A percentile compares a stretch with the other conserved stretches of the same genome.
These are phyloP conservation scores for Diarsia dahlii DNA, from an alignment of 2,888 invertebrate genomes.

Conservation along the genomic window DNA sequence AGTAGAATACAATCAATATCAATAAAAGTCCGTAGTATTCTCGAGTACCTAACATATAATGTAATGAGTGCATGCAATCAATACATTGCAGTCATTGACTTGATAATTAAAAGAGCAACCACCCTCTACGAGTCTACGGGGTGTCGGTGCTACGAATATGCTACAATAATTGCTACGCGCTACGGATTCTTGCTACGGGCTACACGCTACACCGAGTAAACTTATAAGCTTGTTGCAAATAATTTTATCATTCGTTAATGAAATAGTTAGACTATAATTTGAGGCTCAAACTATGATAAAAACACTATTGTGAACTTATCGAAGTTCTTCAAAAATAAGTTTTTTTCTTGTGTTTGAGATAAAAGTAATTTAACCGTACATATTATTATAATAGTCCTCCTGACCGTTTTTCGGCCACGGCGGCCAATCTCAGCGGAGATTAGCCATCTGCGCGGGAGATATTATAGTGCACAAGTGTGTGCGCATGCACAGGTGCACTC, in stretches of 20 bases:
- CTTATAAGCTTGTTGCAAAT: not conserved
- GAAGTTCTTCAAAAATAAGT: not conserved
- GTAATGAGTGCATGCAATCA: not conserved
- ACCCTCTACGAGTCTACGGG: not conserved
- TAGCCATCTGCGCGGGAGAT: too few relatives aligned
- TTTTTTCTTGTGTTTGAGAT: too few relatives aligned
- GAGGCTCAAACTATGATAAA: not conserved
- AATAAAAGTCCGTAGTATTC: not conserved
- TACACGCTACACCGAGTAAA: not conserved
- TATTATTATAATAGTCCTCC: too few relatives aligned
- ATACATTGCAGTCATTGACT: conserved; percentile 1
- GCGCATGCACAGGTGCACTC: too few relatives aligned
- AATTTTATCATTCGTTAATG: not conserved
- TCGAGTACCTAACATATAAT: not conserved
- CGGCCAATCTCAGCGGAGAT: too few relatives aligned
- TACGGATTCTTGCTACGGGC: not conserved
- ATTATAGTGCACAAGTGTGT: too few relatives aligned
- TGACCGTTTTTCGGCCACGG: too few relatives aligned
- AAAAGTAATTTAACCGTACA: too few relatives aligned
- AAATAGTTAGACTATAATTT: not conserved
- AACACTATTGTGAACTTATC: not conserved
- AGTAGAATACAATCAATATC: not conserved
- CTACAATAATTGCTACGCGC: conserved; percentile 19
- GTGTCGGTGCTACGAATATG: conserved; percentile 5
- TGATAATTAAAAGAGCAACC: conserved; percentile 9